These are phyloP conservation scores for Cylindroiulus punctatus DNA, from an alignment of 2,888 invertebrate genomes.

Conservation along the genomic window DNA sequence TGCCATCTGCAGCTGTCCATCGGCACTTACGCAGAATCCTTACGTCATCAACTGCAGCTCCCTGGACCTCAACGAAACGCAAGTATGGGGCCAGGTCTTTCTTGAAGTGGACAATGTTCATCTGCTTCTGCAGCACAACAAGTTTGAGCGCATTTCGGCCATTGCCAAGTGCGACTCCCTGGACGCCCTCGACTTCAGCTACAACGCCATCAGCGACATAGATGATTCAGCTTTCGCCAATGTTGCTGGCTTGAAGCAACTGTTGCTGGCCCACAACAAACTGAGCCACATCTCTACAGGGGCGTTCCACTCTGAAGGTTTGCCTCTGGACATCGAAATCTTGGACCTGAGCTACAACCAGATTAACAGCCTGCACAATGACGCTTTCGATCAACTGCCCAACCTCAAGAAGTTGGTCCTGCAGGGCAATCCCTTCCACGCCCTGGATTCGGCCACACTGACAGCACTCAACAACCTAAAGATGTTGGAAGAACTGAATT, in stretches of 20 bases:
- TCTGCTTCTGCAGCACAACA: slow-evolving; percentile 43
- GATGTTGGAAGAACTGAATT: slow-evolving; percentile 29
- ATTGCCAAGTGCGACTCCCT: background rate
- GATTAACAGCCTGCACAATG: slow-evolving; percentile 49
- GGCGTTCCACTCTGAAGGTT: slow-evolving; percentile 46
- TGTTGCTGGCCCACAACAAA: slow-evolving; percentile 48
- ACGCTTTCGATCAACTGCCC: slow-evolving; percentile 32
- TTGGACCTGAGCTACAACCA: slow-evolving; percentile 55
- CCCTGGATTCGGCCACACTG: slow-evolving; percentile 48
- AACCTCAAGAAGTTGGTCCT: slow-evolving; percentile 48
- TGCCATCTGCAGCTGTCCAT: background rate
- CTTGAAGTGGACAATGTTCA: slow-evolving; percentile 54
- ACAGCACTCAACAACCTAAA: slow-evolving; percentile 52
- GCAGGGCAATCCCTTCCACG: slow-evolving; percentile 16
- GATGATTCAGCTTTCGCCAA: slow-evolving; percentile 43
- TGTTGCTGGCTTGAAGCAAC: slow-evolving; percentile 30
- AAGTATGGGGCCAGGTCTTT: background rate
- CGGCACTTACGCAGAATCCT: slow-evolving; percentile 31
- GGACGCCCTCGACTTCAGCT: slow-evolving; percentile 48
- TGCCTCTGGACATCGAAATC: slow-evolving; percentile 24
- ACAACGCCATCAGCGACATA: slow-evolving; percentile 19
- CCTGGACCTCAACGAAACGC: background rate
- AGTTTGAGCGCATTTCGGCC: slow-evolving; percentile 2
- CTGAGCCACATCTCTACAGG: background rate
- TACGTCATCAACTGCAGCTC: slow-evolving; percentile 52